Evolutionary conservation across 2,797 vertebrate genomes (phyloP).

Genomic region (Urocyon cinereoargenteus): DNA sequence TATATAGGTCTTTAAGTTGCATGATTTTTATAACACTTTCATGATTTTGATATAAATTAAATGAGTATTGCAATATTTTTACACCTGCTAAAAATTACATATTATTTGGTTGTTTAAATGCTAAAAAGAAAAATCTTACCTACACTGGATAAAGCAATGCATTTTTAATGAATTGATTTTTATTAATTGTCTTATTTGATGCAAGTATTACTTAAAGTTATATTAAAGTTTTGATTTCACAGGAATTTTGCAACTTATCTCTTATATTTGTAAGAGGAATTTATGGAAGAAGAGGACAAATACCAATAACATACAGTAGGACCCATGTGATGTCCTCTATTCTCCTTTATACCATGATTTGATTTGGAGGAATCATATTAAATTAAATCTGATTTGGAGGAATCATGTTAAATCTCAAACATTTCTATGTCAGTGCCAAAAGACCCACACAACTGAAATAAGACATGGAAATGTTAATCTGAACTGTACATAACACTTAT

Average conservation of each 20-base stretch:
- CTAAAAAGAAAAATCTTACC: conserved; percentile 51
- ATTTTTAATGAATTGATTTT: background rate
- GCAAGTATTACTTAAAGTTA: background rate
- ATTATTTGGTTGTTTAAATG: conserved; percentile 58
- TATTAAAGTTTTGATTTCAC: background rate
- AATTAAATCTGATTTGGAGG: background rate
- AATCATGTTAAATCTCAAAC: background rate
- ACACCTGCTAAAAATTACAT: background rate
- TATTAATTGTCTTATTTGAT: background rate
- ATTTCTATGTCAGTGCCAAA: background rate
- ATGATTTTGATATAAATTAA: conserved; percentile 61
- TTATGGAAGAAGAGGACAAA: background rate
- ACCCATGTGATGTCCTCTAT: background rate
- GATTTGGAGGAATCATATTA: background rate
- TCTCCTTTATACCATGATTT: background rate
- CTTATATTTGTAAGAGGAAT: background rate
- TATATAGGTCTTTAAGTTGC: conserved; percentile 57
- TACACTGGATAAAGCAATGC: background rate
- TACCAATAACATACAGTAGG: background rate
- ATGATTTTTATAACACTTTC: conserved; percentile 73
- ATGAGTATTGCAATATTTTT: conserved; percentile 48
- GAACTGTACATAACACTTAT: background rate
- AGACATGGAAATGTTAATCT: background rate
- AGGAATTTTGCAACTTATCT: background rate
- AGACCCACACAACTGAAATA: background rate